A percentile compares a stretch with the other conserved stretches of the same genome.
phyloP scores from a whole-genome alignment of 2,888 invertebrate genomes.

The Ferrisia virgata region DNA sequence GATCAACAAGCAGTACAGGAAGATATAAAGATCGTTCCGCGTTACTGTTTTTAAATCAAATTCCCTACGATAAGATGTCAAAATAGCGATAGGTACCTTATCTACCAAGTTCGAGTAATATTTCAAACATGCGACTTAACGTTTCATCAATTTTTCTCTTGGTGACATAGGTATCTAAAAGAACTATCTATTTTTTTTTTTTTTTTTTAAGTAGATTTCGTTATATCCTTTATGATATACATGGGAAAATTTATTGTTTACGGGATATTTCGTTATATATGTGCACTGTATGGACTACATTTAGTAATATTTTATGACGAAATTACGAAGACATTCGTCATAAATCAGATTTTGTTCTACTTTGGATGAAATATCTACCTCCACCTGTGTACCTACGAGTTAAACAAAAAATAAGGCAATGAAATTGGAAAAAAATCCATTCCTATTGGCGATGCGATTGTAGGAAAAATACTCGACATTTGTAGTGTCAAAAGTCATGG shows the following conservation, averaged over 20 bases:
- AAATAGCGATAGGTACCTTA: neutral
- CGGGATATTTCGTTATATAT: neutral
- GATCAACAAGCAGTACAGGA: neutral
- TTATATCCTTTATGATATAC: neutral
- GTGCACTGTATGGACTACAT: neutral
- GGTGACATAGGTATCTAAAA: neutral
- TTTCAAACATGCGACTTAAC: neutral
- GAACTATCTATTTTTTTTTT: neutral
- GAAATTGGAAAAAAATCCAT: too few species aligned
- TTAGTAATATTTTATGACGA: neutral
- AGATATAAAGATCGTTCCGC: constrained; percentile 14
- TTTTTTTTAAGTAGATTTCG: neutral
- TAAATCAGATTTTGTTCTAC: neutral
- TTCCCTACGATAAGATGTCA: neutral
- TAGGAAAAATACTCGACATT: neutral
- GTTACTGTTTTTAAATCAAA: neutral
- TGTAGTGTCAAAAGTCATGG: neutral
- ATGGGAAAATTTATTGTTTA: neutral
- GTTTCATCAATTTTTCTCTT: neutral
- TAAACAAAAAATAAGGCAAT: neutral
- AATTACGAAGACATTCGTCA: neutral
- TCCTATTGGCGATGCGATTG: neutral
- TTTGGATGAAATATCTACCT: neutral
- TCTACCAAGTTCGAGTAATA: neutral
- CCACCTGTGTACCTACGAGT: neutral